Evolutionary conservation across 2,888 invertebrate species (phyloP), one percentile per base, ranked within the genome.

Genomic region (Cinara cedri): DNA sequence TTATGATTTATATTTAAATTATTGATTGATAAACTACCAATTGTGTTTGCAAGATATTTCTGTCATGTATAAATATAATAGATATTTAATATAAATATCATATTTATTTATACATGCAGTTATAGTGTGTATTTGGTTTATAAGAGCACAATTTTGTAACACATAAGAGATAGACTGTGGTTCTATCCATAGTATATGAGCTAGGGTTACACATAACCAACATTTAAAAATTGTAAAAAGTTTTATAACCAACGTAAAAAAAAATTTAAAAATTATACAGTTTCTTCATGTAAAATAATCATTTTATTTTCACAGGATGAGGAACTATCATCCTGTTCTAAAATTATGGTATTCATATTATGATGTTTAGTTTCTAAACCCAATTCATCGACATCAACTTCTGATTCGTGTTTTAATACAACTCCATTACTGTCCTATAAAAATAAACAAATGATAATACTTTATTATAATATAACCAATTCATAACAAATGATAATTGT

Each of bases 241-340:
- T 34, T 21, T 55, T 13, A 13, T 11, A 54, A 3, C 19, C 34
- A 46, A 65, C 42, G 26, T 24, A 9, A 26, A 66, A 65, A n/a
- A 9, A n/a, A 9, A 19, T 76, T 16, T 49, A 60, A 70, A 24
- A 19, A 4, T 60, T 78, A 78, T 14, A 78, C 70, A 24, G 14
- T 70, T 62, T 78, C 78, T 42, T 78, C 78, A n/a, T 83, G 82
- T 42, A 83, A 82, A 26, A 83, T 83, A 44, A 84, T 84, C 82
- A 83, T 82, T 83, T 83, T 84, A 68, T 83, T 84, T 72, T 84
- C 83, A 49, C 83, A 83, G 62, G 82, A 83, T 9, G 83, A 83
- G 1, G 83, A 83, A 70, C 82, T 82, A 57, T 83, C 83, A 70
- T 83, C 83, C 11, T 70, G 57, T 14, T 78, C 68, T 42, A 78